Percentiles rank a stretch among this genome's conserved stretches.
These are phyloP conservation scores for Drosophila recens DNA, from an alignment of 2,888 invertebrate species.

Conservation along the genomic window DNA sequence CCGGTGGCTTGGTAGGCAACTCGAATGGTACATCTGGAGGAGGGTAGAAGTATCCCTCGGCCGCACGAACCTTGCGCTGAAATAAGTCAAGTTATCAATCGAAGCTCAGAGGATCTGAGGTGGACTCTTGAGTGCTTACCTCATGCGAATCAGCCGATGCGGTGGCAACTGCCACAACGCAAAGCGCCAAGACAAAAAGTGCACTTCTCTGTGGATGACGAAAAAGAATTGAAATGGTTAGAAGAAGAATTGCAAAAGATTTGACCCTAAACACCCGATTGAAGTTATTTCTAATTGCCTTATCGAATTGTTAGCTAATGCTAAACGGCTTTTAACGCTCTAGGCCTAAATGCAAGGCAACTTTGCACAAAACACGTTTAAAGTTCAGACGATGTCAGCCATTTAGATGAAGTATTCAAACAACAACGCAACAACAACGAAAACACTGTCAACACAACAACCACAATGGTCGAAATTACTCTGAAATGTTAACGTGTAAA, in stretches of 20 bases:
- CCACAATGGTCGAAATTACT: constrained; percentile 55
- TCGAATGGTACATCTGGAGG: constrained; percentile 78
- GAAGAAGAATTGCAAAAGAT: constrained; percentile 31
- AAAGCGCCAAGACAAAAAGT: constrained; percentile 82
- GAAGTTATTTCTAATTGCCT: constrained; percentile 53
- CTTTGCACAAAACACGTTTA: constrained; percentile 48
- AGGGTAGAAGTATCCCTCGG: constrained; percentile 81
- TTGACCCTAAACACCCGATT: constrained; percentile 47
- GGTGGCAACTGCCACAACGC: constrained; percentile 80
- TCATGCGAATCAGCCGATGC: constrained; percentile 73
- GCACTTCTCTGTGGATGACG: constrained; percentile 81
- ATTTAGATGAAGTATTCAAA: constrained; percentile 42
- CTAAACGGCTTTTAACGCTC: constrained; percentile 64
- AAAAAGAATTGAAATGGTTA: constrained; percentile 15
- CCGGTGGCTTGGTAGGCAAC: constrained; percentile 61
- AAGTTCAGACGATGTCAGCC: constrained; percentile 66
- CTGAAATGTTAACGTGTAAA: constrained; percentile 61
- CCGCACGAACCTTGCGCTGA: constrained; percentile 78
- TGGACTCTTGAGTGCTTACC: constrained; percentile 61
- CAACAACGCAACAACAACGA: constrained; percentile 32
- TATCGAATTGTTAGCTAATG: constrained; percentile 63
- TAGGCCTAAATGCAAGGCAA: constrained; percentile 52
- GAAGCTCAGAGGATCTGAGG: too few relatives aligned
- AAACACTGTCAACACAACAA: constrained; percentile 26
- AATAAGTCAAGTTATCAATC: constrained; percentile 14